phyloP scores from a whole-genome alignment of 2,797 vertebrate species.

The Notolabrus celidotus region DNA sequence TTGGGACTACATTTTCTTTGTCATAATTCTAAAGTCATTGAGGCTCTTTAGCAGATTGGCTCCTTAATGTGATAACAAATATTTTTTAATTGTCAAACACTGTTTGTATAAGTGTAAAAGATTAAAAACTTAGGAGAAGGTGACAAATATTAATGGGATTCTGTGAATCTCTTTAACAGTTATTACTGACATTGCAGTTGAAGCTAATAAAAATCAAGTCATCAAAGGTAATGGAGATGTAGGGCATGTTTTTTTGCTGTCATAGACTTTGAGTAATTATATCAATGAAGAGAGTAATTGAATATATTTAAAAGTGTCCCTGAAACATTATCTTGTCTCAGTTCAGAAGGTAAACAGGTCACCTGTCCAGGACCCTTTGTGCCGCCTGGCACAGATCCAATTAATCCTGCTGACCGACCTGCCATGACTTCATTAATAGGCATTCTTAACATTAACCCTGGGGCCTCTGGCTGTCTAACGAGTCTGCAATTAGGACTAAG shows the following conservation, averaged over 20 bases:
- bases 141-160: background rate
- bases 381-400: slow-evolving; percentile 57
- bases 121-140: background rate
- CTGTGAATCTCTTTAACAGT: background rate
- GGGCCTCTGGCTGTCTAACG: slow-evolving; percentile 36
- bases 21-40: background rate
- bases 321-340: slow-evolving; percentile 32
- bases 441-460: slow-evolving; percentile 57
- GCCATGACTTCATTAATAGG: slow-evolving; percentile 67
- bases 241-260: background rate
- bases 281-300: slow-evolving; percentile 21
- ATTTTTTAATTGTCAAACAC: background rate
- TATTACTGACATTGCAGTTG: background rate
- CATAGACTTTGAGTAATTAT: slow-evolving; percentile 10
- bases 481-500: slow-evolving; percentile 43
- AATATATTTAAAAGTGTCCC: slow-evolving; percentile 24
- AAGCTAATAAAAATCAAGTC: background rate
- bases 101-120: background rate
- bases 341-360: slow-evolving; percentile 48
- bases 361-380: slow-evolving; percentile 46
- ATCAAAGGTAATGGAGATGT: background rate
- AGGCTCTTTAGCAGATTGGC: background rate
- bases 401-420: slow-evolving; percentile 73
- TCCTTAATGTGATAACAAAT: background rate
- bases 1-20: background rate